phyloP scores from a whole-genome alignment of 2,888 invertebrate genomes.

The Andrena bicolor region DNA sequence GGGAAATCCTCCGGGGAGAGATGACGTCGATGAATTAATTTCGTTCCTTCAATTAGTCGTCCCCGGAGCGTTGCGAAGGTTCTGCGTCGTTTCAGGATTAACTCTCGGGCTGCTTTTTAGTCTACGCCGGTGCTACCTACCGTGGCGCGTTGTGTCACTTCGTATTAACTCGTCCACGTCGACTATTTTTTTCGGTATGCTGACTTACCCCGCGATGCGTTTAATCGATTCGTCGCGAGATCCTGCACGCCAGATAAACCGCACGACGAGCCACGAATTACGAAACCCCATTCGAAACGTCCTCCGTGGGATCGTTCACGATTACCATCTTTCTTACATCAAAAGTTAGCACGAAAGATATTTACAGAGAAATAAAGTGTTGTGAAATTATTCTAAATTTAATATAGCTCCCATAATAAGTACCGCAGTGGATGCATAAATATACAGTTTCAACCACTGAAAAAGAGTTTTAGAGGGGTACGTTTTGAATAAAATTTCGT shows the following conservation, averaged over 20 bases:
- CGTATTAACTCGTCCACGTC: conserved; percentile 40
- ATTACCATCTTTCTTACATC: not conserved
- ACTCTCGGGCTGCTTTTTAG: conserved; percentile 16
- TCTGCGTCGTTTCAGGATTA: conserved; percentile 20
- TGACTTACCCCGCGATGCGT: conserved; percentile 35
- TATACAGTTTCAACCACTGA: too few species aligned
- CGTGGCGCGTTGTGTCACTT: conserved; percentile 26
- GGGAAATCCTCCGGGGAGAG: conserved; percentile 10
- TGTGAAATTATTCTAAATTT: too few species aligned
- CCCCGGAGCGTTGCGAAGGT: conserved; percentile 1
- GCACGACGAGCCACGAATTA: conserved; percentile 24
- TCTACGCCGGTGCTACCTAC: not conserved
- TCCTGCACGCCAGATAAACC: conserved; percentile 51
- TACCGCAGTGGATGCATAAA: too few species aligned
- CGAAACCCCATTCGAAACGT: conserved; percentile 16
- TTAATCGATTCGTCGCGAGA: conserved; percentile 67
- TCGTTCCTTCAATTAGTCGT: conserved; percentile 27
- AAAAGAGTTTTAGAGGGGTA: too few species aligned
- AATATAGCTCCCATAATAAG: too few species aligned
- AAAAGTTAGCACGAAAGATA: too few species aligned
- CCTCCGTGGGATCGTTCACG: not conserved
- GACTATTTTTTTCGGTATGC: conserved; percentile 36
- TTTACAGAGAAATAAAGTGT: too few species aligned
- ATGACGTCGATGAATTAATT: conserved; percentile 4
- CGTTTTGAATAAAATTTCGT: too few species aligned